Evolutionary conservation across 2,888 invertebrate species (phyloP), one percentile per base, ranked within the genome.

Genomic region (Ennomos fuscantarius): DNA sequence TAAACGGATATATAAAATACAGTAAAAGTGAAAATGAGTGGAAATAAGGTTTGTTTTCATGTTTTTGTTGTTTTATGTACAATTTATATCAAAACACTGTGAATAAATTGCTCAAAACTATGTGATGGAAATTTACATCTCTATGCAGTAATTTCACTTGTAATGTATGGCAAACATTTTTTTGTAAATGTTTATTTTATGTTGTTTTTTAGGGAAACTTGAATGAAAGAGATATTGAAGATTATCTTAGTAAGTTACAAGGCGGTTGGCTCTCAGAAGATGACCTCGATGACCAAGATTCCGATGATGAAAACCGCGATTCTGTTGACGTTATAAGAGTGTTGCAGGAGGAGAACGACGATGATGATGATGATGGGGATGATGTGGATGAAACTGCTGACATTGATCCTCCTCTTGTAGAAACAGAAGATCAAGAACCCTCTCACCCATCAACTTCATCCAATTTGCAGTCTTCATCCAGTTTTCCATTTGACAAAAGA

Each of bases 401-500:
- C 57, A 72, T 70, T 73, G 73, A 73, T 72, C 70, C 66, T 72
- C 71, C 66, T 70, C 70, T 71, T 70, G 53, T 73, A 71, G 69
- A 70, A 60, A 12, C 69, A 69, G 67, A 71, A 69, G 70, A 73
- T 45, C 65, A 66, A 61, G 68, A 71, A 70, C 65, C 65, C 69
- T 65, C 69, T 68, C 68, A 72, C 68, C 31, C 72, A 72, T 70
- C 69, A 39, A 32, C 48, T 68, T 72, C 68, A 69, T 69, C 69
- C 62, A 69, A 57, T 61, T 56, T 60, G 60, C 46, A 46, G 46
- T 46, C 46, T 37, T 46, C 46, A 37, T 64, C 52, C 55, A 55
- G 70, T 72, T 71, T 72, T 75, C 1, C 55, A 68, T 77, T 76
- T 72, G 71, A 74, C 64, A 77, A 76, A 76, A 76, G 72, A 74